phyloP scores from a whole-genome alignment of 2,113 vertebrate genomes.

The Isichthys henryi region DNA sequence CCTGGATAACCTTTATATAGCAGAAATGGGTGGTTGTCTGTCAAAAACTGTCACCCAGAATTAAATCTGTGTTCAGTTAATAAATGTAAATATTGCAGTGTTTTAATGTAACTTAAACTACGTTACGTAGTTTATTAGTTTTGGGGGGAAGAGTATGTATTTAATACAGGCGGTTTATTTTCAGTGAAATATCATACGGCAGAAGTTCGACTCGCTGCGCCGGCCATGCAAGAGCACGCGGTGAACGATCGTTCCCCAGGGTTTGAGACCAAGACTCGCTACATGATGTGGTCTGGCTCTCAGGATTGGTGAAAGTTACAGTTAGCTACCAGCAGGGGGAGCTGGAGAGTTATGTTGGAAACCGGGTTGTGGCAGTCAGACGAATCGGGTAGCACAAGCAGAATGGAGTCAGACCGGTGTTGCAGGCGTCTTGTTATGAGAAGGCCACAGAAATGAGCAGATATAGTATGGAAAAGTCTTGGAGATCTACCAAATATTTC shows the following conservation, averaged over 20 bases:
- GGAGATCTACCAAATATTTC: not conserved
- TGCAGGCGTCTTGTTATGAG: not conserved
- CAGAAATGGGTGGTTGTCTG: not conserved
- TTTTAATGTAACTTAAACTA: not conserved
- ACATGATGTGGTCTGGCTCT: not conserved
- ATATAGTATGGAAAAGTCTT: not conserved
- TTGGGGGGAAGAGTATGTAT: not conserved
- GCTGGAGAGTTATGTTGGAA: not conserved
- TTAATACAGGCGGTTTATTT: not conserved
- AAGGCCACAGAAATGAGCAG: not conserved
- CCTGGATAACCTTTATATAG: not conserved
- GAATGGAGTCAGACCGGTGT: not conserved
- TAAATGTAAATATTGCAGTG: not conserved
- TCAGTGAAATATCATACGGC: too few relatives aligned
- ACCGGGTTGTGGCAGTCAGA: not conserved
- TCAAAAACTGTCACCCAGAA: not conserved
- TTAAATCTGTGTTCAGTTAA: not conserved
- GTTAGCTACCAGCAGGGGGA: not conserved
- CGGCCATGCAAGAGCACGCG: not conserved
- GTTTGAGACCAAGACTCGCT: not conserved
- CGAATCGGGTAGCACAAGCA: not conserved
- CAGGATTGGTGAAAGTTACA: not conserved
- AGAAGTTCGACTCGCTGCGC: not conserved
- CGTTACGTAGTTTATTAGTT: not conserved
- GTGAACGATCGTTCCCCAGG: not conserved